A percentile compares a stretch with the other conserved stretches of the same genome.
Conservation (phyloP, 2,113 vertebrate species). For the Caloenas nicobarica region DNA sequence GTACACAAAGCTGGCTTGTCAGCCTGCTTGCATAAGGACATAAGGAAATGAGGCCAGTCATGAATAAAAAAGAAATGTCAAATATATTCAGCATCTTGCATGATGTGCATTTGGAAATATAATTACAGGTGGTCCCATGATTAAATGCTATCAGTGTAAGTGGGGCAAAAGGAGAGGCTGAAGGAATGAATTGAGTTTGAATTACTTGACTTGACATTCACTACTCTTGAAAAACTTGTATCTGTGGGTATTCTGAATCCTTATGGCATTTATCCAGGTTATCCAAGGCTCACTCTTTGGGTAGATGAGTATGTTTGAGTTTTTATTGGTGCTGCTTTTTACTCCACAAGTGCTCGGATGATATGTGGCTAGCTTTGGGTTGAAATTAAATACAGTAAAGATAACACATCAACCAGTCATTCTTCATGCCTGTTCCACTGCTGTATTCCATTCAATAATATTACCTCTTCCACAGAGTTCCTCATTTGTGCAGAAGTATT, state of each 20-base stretch:
- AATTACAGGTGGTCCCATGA: background rate
- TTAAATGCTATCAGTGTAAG: background rate
- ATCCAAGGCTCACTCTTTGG: background rate
- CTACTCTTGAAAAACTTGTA: background rate
- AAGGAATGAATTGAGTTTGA: background rate
- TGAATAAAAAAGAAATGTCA: background rate
- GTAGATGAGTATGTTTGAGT: background rate
- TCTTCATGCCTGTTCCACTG: background rate
- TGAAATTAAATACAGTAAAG: slow-evolving; percentile 7
- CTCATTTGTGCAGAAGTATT: background rate
- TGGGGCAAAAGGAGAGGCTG: background rate
- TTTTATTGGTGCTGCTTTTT: background rate
- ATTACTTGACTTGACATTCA: background rate
- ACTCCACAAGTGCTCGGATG: background rate
- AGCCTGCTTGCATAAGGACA: background rate
- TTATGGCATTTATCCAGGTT: background rate
- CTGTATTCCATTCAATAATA: background rate
- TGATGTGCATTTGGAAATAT: background rate
- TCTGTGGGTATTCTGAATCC: background rate
- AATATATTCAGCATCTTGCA: background rate
- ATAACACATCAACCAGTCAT: background rate
- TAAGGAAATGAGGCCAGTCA: background rate
- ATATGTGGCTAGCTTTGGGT: background rate
- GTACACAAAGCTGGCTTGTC: background rate
- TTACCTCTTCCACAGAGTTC: background rate